phyloP scores from a whole-genome alignment of 1,140 invertebrate genomes.

The Apis cerana region DNA sequence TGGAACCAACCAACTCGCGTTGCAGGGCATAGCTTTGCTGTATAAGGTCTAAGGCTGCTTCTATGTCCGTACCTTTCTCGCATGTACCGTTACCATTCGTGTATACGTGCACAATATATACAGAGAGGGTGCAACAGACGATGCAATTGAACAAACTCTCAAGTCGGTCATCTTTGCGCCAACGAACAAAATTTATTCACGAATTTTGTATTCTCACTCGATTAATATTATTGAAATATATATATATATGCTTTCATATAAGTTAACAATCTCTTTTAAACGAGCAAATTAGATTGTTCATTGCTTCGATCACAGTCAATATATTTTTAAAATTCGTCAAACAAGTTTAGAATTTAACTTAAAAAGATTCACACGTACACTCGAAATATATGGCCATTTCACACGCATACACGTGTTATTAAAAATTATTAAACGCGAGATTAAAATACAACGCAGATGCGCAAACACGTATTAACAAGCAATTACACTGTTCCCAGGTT shows the following conservation, averaged over 20 bases:
- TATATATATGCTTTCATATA: too few species aligned
- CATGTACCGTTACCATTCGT: slow-evolving; percentile 5
- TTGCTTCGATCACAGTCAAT: neutral
- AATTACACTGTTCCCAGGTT: slow-evolving; percentile 71
- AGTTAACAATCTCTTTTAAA: too few species aligned
- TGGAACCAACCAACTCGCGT: slow-evolving; percentile 78
- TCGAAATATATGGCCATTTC: neutral
- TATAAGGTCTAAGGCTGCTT: slow-evolving; percentile 57
- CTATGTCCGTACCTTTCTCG: slow-evolving; percentile 50
- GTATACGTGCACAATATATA: slow-evolving; percentile 3
- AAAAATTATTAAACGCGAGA: neutral
- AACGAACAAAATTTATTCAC: slow-evolving; percentile 29
- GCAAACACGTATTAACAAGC: slow-evolving; percentile 70
- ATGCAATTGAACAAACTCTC: slow-evolving; percentile 58
- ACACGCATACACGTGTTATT: too few species aligned
- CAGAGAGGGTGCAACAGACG: slow-evolving; percentile 17
- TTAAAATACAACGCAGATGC: slow-evolving; percentile 67
- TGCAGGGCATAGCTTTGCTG: slow-evolving; percentile 72
- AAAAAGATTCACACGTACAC: too few species aligned
- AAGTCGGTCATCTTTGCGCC: slow-evolving; percentile 38
- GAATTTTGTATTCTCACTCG: slow-evolving; percentile 15
- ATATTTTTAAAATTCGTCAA: too few species aligned
- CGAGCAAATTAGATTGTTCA: too few species aligned
- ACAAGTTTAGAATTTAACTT: too few species aligned
- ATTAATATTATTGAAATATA: neutral